Percentiles rank a stretch among this genome's conserved stretches.
Evolutionary conservation across 1,140 invertebrate species (phyloP).

Genomic region (Ylistrum balloti): DNA sequence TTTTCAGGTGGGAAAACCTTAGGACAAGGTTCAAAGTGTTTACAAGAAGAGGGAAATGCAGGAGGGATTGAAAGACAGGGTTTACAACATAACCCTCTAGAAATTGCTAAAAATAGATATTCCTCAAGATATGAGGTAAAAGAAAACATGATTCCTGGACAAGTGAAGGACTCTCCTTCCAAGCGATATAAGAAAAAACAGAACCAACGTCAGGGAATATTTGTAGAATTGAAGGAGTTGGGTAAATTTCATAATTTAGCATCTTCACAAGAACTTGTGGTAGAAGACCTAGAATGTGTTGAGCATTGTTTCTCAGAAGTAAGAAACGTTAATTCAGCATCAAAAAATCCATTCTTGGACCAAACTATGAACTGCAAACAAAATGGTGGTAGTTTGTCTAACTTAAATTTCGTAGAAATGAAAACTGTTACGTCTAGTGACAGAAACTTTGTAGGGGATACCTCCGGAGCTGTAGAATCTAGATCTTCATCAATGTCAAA

Average conservation of each 20-base stretch:
- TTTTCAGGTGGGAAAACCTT: conserved; percentile 13
- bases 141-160: conserved; percentile 46
- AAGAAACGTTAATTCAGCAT: background rate
- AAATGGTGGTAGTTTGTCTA: conserved; percentile 16
- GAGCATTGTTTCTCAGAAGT: conserved; percentile 51
- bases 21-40: background rate
- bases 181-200: conserved; percentile 22
- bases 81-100: background rate
- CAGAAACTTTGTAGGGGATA: conserved; percentile 25
- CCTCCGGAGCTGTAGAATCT: conserved; percentile 23
- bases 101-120: conserved; percentile 24
- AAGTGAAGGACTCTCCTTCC: conserved; percentile 45
- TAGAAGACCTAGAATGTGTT: conserved; percentile 55
- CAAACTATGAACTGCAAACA: conserved; percentile 31
- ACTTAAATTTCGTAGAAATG: conserved; percentile 3
- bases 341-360: conserved; percentile 28
- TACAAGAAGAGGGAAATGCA: background rate
- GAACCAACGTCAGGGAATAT: background rate
- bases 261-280: conserved; percentile 45
- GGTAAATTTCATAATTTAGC: background rate
- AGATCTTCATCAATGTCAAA: conserved; percentile 50
- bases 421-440: background rate
- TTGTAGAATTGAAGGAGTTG: background rate
- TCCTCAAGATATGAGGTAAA: background rate
- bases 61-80: background rate